Evolutionary conservation across 1,140 invertebrate species (phyloP), one percentile per base, ranked within the genome.

Genomic region (Vanessa tameamea): DNA sequence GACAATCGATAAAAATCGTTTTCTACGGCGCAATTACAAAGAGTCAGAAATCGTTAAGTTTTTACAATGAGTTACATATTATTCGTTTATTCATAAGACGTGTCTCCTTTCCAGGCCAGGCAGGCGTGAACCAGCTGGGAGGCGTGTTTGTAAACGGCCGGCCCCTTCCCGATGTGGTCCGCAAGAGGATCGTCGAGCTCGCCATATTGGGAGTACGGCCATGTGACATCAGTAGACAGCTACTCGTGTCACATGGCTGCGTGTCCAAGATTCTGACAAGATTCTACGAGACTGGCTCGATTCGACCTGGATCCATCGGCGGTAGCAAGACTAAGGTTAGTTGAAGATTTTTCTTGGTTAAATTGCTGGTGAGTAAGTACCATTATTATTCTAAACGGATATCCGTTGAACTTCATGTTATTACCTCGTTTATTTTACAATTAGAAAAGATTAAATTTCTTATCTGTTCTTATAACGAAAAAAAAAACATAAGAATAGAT

Each of bases 121-220:
- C 97, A 8, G 98, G 98, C 75, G 97, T 99, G 15, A 99, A 99
- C 94, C 98, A 99, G 94, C 92, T 99, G 80, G 98, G 98, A 50
- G 98, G 98, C 47, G 97, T 99, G 47, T 99, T 99, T 89, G 98
- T 99, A 4, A 99, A 99, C 89, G 98, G 98, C 0, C 94, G 98
- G 8, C 98, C 98, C 1, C 93, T 99, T 50, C 98, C 98, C 16
- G 97, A 98, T 88, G 97, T 97, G 82, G 97, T 99, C n/a, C 94
- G 98, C 64, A 96, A 97, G 76, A 94, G 97, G 75, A 99, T 99
- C 81, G 98, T 99, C 0, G 98, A 99, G 87, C 93, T 99, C 82
- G 98, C 98, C 16, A 93, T 98, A 70, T 95, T 98, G 86, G 97
- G 97, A 8, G 98, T 99, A 0, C 94, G 98, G 69, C 98, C 98